Evolutionary conservation across 2,797 vertebrate genomes (phyloP).

Genomic region (Mormyrus proboscirostris): DNA sequence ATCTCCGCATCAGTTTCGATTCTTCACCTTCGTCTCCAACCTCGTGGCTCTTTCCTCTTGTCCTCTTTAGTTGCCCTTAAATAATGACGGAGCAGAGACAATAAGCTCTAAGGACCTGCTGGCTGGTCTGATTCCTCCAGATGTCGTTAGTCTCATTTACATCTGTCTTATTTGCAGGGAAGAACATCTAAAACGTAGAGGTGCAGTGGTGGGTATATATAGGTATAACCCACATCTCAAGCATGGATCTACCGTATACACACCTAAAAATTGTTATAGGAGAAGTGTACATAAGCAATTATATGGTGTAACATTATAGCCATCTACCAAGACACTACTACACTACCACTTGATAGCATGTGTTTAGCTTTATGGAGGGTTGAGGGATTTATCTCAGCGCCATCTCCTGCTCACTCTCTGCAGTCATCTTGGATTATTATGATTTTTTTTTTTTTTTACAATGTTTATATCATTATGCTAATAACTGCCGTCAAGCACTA

Average conservation of each 20-base stretch:
- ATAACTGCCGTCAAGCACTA: not conserved
- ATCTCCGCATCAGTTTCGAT: not conserved
- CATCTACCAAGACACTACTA: not conserved
- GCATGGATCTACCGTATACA: not conserved
- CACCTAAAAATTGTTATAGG: not conserved
- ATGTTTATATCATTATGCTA: not conserved
- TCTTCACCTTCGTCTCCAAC: not conserved
- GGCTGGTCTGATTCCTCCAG: not conserved
- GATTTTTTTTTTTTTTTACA: not conserved
- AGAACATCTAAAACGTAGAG: not conserved
- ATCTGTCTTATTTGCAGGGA: not conserved
- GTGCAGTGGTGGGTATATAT: not conserved
- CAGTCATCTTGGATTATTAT: not conserved
- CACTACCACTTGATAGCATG: not conserved
- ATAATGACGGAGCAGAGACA: not conserved
- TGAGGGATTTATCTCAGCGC: not conserved
- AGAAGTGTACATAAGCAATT: not conserved
- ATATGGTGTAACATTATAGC: not conserved
- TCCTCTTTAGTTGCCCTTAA: not conserved
- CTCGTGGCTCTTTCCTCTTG: not conserved
- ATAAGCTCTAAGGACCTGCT: not conserved
- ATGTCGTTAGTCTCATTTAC: not conserved
- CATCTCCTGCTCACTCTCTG: not conserved
- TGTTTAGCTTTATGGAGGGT: not conserved
- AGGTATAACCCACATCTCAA: not conserved